phyloP scores from a whole-genome alignment of 2,113 vertebrate genomes.

The Crotophaga sulcirostris region DNA sequence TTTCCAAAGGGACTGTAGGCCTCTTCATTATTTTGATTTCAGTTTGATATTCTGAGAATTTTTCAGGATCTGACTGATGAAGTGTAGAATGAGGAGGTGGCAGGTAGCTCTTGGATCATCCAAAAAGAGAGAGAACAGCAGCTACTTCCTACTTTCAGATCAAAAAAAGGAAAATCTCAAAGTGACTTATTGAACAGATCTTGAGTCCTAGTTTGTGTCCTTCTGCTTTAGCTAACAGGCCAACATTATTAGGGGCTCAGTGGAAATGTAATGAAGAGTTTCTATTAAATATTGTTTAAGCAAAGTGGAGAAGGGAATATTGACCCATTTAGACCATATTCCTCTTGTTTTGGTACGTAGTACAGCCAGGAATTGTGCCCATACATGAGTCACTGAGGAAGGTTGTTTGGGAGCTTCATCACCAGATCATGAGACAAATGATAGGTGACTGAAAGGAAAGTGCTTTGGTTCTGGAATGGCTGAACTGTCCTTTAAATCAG shows the following conservation, averaged over 20 bases:
- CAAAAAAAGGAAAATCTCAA: background rate
- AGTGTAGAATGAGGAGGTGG: background rate
- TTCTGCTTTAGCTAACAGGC: background rate
- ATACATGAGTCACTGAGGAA: background rate
- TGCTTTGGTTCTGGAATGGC: background rate
- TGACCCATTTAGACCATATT: background rate
- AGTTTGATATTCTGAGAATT: background rate
- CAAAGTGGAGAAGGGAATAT: background rate
- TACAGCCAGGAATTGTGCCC: background rate
- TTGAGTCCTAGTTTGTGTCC: background rate
- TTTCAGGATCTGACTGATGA: background rate
- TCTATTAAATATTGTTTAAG: background rate
- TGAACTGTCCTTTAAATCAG: background rate
- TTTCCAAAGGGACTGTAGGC: background rate
- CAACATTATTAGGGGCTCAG: background rate
- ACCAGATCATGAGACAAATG: background rate
- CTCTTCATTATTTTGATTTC: background rate
- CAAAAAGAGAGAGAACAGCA: accelerated
- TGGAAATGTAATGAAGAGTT: background rate
- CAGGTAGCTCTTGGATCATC: background rate
- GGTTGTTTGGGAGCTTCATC: background rate
- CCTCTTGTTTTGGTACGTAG: background rate
- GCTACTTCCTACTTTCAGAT: background rate
- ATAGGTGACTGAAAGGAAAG: background rate
- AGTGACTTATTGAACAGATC: background rate